These are phyloP conservation scores for Amyelois transitella DNA, from an alignment of 1,140 invertebrate genomes.

Conservation along the genomic window DNA sequence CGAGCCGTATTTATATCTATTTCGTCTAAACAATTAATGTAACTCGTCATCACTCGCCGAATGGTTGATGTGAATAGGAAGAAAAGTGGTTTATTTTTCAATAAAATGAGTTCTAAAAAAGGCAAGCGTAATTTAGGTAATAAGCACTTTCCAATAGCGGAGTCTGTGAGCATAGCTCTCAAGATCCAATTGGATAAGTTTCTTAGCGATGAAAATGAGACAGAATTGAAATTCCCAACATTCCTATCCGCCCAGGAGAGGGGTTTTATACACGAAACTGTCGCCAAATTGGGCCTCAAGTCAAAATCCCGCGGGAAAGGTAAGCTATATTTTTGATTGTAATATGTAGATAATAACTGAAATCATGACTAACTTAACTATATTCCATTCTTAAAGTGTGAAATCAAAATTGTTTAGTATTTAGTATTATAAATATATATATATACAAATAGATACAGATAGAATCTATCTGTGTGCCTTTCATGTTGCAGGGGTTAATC, in stretches of 20 bases:
- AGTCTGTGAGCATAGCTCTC: constrained; percentile 66
- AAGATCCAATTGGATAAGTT: constrained; percentile 78
- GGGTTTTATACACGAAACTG: constrained; percentile 84
- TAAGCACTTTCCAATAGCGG: constrained; percentile 62
- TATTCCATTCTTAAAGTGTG: too few species aligned
- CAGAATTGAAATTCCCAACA: constrained; percentile 80
- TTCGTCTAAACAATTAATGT: neutral
- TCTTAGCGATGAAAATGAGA: constrained; percentile 76
- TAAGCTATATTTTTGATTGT: constrained; percentile 21
- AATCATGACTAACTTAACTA: too few species aligned
- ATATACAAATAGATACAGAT: too few species aligned
- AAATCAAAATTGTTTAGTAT: too few species aligned
- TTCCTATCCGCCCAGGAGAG: constrained; percentile 84
- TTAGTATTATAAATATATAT: too few species aligned
- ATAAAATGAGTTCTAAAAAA: constrained; percentile 58
- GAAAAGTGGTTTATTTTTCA: neutral
- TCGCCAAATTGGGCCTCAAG: constrained; percentile 79
- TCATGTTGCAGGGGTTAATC: constrained; percentile 75
- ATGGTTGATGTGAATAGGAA: neutral
- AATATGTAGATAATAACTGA: neutral
- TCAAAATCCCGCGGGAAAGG: constrained; percentile 78
- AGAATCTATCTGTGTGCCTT: too few species aligned
- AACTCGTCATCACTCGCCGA: neutral
- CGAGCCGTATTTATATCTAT: neutral
- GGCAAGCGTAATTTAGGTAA: constrained; percentile 46